Evolutionary conservation across 2,888 invertebrate genomes (phyloP).

Genomic region (Dynastes maya): DNA sequence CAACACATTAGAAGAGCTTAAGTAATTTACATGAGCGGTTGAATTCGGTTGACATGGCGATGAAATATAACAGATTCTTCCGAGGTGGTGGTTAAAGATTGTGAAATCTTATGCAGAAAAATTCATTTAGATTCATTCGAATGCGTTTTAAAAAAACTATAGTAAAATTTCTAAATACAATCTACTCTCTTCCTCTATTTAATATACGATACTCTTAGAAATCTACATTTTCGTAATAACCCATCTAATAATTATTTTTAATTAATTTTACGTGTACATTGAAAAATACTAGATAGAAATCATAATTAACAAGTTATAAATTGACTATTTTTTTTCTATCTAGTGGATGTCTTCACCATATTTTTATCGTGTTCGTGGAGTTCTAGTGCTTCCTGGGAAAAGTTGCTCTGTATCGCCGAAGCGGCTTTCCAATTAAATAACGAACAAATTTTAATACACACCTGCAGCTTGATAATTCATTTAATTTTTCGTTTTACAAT

Average conservation of each 20-base stretch:
- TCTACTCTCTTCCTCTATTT: too few species aligned
- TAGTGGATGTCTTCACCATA: slow-evolving; percentile 23
- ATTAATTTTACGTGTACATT: neutral
- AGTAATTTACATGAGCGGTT: too few species aligned
- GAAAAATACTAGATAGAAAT: slow-evolving; percentile 11
- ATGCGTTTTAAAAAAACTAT: too few species aligned
- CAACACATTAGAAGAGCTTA: too few species aligned
- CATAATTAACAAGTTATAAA: slow-evolving; percentile 12
- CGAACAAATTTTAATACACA: slow-evolving; percentile 30
- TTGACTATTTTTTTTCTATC: neutral
- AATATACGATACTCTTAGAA: too few species aligned
- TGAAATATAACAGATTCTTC: too few species aligned
- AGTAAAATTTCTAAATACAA: too few species aligned
- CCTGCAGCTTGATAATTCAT: slow-evolving; percentile 26
- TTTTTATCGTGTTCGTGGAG: slow-evolving; percentile 24
- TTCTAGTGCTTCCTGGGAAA: slow-evolving; percentile 8
- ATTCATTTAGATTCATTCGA: too few species aligned
- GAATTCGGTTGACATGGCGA: too few species aligned
- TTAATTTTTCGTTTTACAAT: slow-evolving; percentile 10
- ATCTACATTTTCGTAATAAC: neutral
- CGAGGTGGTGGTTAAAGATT: too few species aligned
- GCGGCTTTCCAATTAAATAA: slow-evolving; percentile 32
- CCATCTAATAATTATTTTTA: neutral
- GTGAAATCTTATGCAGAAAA: too few species aligned
- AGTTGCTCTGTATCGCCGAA: neutral